A percentile compares a stretch with the other conserved stretches of the same genome.
phyloP scores from a whole-genome alignment of 2,888 invertebrate species.

The Heterodera filipjevi region DNA sequence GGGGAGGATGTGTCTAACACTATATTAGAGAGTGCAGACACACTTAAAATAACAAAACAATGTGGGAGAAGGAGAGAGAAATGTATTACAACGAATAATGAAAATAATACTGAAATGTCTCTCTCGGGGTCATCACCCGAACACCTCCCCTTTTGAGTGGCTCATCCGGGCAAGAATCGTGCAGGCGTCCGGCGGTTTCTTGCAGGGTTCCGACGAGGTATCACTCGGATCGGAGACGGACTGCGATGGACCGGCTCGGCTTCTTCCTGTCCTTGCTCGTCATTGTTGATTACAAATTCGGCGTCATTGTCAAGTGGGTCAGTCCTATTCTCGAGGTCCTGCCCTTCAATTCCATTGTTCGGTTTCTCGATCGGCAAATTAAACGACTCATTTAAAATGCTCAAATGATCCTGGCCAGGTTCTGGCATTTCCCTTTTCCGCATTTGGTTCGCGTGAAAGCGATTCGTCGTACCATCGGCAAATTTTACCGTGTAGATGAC shows the following conservation, averaged over 20 bases:
- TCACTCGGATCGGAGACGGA: neutral
- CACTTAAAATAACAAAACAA: too few relatives aligned
- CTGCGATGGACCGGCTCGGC: neutral
- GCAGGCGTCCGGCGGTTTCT: neutral
- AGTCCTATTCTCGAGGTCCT: neutral
- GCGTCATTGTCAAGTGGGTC: neutral
- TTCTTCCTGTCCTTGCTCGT: neutral
- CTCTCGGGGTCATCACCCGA: neutral
- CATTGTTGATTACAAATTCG: too few relatives aligned
- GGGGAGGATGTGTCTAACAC: too few relatives aligned
- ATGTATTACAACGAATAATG: too few relatives aligned
- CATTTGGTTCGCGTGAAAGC: neutral
- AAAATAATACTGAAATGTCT: too few relatives aligned
- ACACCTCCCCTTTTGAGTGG: constrained; percentile 7
- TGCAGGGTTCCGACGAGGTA: neutral
- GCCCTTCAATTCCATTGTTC: neutral
- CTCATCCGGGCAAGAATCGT: constrained; percentile 1
- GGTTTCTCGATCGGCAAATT: neutral
- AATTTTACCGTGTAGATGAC: neutral
- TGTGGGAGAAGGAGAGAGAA: too few relatives aligned
- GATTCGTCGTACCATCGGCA: neutral
- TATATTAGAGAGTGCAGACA: too few relatives aligned
- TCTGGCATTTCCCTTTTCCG: neutral
- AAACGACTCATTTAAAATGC: neutral
- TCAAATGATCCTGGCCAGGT: neutral